Percentiles rank a stretch among this genome's conserved stretches.
Evolutionary conservation across 2,113 vertebrate genomes (phyloP).

Genomic region (Menidia beryllina): DNA sequence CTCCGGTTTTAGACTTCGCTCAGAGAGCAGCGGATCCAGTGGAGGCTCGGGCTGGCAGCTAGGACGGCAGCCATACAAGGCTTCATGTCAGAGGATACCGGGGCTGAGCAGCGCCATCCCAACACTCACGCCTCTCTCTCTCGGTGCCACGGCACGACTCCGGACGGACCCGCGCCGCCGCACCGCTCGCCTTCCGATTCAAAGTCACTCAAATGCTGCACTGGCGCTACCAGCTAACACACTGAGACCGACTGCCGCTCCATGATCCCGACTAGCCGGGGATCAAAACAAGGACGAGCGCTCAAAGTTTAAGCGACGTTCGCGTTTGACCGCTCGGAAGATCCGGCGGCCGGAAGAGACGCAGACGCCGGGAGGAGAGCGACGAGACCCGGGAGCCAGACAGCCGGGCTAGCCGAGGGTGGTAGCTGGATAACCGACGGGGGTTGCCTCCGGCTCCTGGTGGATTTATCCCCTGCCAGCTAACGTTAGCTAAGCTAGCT

Average conservation of each 20-base stretch:
- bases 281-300: constrained; percentile 73
- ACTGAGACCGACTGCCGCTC: constrained; percentile 54
- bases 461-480: constrained; percentile 78
- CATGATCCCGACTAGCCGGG: constrained; percentile 55
- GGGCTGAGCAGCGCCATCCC: constrained; percentile 53
- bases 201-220: constrained; percentile 62
- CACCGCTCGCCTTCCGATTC: constrained; percentile 40
- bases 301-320: constrained; percentile 57
- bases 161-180: constrained; percentile 34
- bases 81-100: constrained; percentile 77
- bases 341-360: constrained; percentile 43
- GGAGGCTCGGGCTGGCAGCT: constrained; percentile 68
- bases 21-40: constrained; percentile 75
- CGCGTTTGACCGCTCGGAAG: constrained; percentile 22
- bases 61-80: constrained; percentile 58
- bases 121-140: constrained; percentile 33
- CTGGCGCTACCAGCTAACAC: constrained; percentile 50
- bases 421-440: constrained; percentile 72
- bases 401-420: constrained; percentile 59
- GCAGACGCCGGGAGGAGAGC: constrained; percentile 43
- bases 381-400: constrained; percentile 51
- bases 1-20: constrained; percentile 78
- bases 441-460: constrained; percentile 78
- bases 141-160: constrained; percentile 35
- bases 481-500: constrained; percentile 71